A percentile compares a stretch with the other conserved stretches of the same genome.
phyloP scores from a whole-genome alignment of 2,797 vertebrate species.

The Spheniscus humboldti region DNA sequence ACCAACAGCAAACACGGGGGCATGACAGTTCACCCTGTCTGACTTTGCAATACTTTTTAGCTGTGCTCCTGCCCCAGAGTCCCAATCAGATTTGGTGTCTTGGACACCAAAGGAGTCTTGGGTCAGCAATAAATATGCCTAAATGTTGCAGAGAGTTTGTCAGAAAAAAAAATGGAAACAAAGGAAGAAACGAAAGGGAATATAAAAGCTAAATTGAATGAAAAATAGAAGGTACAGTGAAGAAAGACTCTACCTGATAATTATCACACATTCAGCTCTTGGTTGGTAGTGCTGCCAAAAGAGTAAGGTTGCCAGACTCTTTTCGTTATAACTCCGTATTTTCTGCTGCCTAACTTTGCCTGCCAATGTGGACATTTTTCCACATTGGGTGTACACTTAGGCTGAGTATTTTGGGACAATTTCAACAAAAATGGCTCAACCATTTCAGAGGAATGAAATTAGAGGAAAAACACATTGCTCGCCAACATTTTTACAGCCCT shows the following conservation, averaged over 20 bases:
- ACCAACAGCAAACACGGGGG: background rate
- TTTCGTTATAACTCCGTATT: background rate
- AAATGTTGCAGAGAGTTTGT: background rate
- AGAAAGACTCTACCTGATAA: background rate
- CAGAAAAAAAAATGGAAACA: background rate
- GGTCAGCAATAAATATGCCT: background rate
- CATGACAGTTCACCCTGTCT: background rate
- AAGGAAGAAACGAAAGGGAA: background rate
- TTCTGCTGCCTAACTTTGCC: background rate
- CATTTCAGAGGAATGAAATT: background rate
- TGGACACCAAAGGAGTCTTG: background rate
- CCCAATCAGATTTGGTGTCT: background rate
- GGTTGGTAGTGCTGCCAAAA: background rate
- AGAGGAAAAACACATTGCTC: background rate
- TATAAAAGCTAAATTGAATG: background rate
- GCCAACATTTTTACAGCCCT: background rate
- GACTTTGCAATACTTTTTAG: background rate
- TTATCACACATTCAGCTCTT: background rate
- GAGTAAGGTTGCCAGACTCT: background rate
- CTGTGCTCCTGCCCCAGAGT: background rate
- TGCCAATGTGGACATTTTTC: background rate
- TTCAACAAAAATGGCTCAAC: background rate
- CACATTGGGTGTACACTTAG: background rate
- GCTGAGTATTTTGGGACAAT: background rate
- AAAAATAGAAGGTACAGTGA: background rate